Percentiles rank a stretch among this genome's conserved stretches.
phyloP scores from a whole-genome alignment of 2,797 vertebrate genomes.

The Acrossocheilus wenchowensis region DNA sequence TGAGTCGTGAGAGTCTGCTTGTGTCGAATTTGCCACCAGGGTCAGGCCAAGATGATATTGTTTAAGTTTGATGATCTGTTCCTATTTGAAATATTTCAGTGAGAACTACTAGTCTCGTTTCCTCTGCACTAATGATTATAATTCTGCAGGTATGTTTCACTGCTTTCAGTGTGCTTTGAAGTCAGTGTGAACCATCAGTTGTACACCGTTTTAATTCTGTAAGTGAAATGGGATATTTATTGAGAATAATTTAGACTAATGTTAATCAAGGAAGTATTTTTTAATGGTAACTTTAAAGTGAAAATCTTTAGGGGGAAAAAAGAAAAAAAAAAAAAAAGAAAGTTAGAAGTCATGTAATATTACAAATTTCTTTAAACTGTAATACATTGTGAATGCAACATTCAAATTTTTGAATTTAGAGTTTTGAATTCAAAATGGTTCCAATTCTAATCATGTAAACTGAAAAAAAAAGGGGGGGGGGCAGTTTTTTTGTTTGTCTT shows the following conservation, averaged over 20 bases:
- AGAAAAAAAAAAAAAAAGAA: background rate
- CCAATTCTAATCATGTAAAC: background rate
- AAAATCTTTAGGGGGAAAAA: background rate
- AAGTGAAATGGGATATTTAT: background rate
- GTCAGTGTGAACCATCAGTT: slow-evolving; percentile 19
- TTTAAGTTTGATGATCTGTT: background rate
- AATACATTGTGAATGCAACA: background rate
- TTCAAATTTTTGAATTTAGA: background rate
- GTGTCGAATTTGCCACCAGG: slow-evolving; percentile 25
- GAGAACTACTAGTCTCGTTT: background rate
- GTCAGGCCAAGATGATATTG: slow-evolving; percentile 28
- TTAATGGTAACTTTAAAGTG: background rate
- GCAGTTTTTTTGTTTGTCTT: no score
- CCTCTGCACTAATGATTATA: background rate
- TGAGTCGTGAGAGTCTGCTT: slow-evolving; percentile 32
- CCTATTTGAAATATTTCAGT: background rate
- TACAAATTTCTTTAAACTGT: background rate
- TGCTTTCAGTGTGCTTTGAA: background rate
- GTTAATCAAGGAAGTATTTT: no score
- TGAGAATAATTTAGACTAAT: background rate
- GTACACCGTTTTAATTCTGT: background rate
- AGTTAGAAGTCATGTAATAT: background rate
- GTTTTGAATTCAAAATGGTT: background rate
- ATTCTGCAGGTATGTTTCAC: background rate
- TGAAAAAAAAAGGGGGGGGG: no score